Conservation (phyloP, 2,888 invertebrate species). For the Drosophila parthenogenetica region DNA sequence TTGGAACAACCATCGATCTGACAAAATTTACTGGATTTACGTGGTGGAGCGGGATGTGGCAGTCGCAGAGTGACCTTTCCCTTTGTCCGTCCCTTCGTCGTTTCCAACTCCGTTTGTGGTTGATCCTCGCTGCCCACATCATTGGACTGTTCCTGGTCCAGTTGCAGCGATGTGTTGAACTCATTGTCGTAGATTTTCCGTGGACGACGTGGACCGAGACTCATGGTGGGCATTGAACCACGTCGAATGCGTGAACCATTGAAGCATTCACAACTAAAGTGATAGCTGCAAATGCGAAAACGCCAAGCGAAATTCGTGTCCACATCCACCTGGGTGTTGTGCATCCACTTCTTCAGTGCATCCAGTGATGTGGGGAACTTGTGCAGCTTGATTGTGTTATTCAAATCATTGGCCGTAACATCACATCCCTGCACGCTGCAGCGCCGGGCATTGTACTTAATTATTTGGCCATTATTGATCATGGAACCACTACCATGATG, state of each 20-base stretch:
- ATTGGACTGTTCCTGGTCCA: constrained; percentile 8
- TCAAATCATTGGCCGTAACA: constrained; percentile 51
- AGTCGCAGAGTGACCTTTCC: constrained; percentile 31
- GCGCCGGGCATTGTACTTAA: constrained; percentile 53
- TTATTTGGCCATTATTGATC: constrained; percentile 7
- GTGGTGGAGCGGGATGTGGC: constrained; percentile 52
- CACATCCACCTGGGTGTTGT: constrained; percentile 69
- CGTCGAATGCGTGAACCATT: constrained; percentile 59
- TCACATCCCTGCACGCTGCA: constrained; percentile 69
- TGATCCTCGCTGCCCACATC: constrained; percentile 7
- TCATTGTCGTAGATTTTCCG: constrained; percentile 59
- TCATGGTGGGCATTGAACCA: constrained; percentile 76
- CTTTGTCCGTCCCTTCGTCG: neutral
- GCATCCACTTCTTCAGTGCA: constrained; percentile 71
- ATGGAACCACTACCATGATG: neutral
- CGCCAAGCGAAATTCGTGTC: constrained; percentile 66
- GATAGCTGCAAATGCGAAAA: constrained; percentile 75
- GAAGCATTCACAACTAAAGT: constrained; percentile 71
- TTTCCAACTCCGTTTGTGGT: neutral
- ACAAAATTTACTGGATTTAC: constrained; percentile 72
- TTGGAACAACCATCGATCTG: constrained; percentile 70
- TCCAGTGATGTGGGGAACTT: constrained; percentile 65
- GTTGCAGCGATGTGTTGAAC: constrained; percentile 34
- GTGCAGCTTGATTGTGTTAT: constrained; percentile 60
- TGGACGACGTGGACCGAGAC: constrained; percentile 54